Evolutionary conservation across 2,797 vertebrate genomes (phyloP), one percentile per base, ranked within the genome.

Genomic region (Sebastes alutus): DNA sequence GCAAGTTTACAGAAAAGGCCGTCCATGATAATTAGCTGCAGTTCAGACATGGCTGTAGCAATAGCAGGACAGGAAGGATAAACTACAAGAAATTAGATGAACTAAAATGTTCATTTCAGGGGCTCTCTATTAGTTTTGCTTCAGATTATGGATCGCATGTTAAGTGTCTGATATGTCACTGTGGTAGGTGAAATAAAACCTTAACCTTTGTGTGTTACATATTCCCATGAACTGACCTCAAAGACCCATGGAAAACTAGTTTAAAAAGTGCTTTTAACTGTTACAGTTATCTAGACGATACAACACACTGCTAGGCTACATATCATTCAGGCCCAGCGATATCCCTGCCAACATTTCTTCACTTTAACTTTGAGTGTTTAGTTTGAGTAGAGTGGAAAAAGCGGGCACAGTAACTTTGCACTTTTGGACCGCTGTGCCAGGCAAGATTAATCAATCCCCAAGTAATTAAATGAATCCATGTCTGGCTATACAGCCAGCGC

Each of bases 401-500:
- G 63, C 22, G 3, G 62, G 70, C 55, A 63, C 66, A 78, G 77
- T 77, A 86, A 88, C 81, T 84, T 89, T 84, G 77, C 69, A 82
- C 68, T 72, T 86, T 84, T 70, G 54, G 58, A 62, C 23, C 32
- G 6, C 67, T 3, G 68, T 72, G 83, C 78, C 88, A 88, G 73
- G 68, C 72, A 59, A 83, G 80, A 91, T 91, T 61, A 90, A 88
- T 92, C 89, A 89, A 56, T 85, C 80, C 81, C 56, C 11, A 52
- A 89, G 71, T 87, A 89, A 89, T 92, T 86, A 86, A 88, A 91
- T 85, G 71, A 90, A 88, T 90, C 84, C 84, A 75, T 91, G 87
- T 90, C 86, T 75, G 58, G 85, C 73, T 82, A 67, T 75, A 72
- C 70, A 78, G 68, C 77, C 79, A 77, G 67, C 10, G 60, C 72